phyloP scores from a whole-genome alignment of 2,888 invertebrate genomes.

The Tanypteryx hageni region DNA sequence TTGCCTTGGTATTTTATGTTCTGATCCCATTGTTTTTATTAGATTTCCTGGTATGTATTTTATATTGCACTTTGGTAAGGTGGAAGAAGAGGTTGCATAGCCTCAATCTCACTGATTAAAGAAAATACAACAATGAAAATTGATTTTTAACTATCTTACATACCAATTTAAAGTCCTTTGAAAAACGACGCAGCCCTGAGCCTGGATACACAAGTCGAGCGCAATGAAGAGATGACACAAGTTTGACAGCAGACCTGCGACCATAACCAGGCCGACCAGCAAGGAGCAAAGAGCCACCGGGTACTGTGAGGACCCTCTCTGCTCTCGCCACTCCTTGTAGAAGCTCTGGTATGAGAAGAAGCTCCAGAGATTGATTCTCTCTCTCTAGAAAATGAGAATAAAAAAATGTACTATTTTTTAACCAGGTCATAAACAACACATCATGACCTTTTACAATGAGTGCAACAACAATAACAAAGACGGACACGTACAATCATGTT shows the following conservation, averaged over 20 bases:
- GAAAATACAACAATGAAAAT: too few relatives aligned
- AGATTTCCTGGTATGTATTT: too few relatives aligned
- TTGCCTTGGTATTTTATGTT: too few relatives aligned
- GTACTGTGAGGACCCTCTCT: slow-evolving; percentile 80
- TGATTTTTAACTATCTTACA: slow-evolving; percentile 72
- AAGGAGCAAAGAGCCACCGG: slow-evolving; percentile 82
- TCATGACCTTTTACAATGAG: too few relatives aligned
- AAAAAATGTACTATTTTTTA: neutral
- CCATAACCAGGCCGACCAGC: slow-evolving; percentile 89
- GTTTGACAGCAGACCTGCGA: slow-evolving; percentile 85
- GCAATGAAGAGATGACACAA: slow-evolving; percentile 85
- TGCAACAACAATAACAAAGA: too few relatives aligned
- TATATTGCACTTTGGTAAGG: too few relatives aligned
- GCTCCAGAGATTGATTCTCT: slow-evolving; percentile 81
- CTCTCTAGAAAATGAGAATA: slow-evolving; percentile 76
- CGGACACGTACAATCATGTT: too few relatives aligned
- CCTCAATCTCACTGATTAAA: too few relatives aligned
- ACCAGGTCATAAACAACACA: too few relatives aligned
- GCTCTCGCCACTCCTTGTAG: slow-evolving; percentile 81
- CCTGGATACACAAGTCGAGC: slow-evolving; percentile 78
- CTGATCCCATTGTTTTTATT: too few relatives aligned
- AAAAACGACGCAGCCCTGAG: slow-evolving; percentile 38
- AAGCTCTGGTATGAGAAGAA: slow-evolving; percentile 83
- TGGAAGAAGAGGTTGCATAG: too few relatives aligned
- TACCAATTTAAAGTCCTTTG: slow-evolving; percentile 56